A percentile compares a stretch with the other conserved stretches of the same genome.
phyloP scores from a whole-genome alignment of 1,140 invertebrate species.

The Drosophila pachea region DNA sequence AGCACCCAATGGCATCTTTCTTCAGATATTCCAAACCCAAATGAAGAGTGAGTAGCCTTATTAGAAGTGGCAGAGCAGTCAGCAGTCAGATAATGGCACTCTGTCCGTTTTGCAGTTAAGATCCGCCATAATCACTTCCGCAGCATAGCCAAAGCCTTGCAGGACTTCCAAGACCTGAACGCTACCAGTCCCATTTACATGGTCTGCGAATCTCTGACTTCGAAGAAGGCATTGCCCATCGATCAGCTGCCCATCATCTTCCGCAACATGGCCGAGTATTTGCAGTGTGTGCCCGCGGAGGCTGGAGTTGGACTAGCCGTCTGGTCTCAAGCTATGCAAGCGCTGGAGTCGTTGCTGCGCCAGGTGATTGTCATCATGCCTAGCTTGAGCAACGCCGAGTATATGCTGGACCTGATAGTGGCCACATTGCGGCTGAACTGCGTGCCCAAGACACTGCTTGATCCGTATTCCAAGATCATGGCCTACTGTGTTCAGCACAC shows the following conservation, averaged over 20 bases:
- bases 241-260: conserved; percentile 88
- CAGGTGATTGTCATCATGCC: conserved; percentile 87
- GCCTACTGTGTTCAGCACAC: conserved; percentile 94
- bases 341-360: conserved; percentile 92
- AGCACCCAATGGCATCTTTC: conserved; percentile 96
- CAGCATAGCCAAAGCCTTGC: conserved; percentile 93
- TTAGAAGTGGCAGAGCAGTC: too few relatives aligned
- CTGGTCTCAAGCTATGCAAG: conserved; percentile 90
- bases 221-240: conserved; percentile 90
- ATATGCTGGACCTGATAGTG: conserved; percentile 91
- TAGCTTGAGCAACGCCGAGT: conserved; percentile 86
- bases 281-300: conserved; percentile 94
- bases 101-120: conserved; percentile 51
- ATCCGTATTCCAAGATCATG: conserved; percentile 97
- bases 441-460: conserved; percentile 85
- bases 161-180: conserved; percentile 98
- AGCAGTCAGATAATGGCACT: too few relatives aligned
- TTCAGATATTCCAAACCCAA: conserved; percentile 96
- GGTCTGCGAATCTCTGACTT: conserved; percentile 93
- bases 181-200: conserved; percentile 95
- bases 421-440: conserved; percentile 91
- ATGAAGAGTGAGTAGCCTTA: conserved; percentile 85
- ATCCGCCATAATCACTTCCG: conserved; percentile 87
- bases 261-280: conserved; percentile 94
- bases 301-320: conserved; percentile 84